Base-by-base conservation (phyloP, 2,113 vertebrate species). In the Enhydra lutris region DNA sequence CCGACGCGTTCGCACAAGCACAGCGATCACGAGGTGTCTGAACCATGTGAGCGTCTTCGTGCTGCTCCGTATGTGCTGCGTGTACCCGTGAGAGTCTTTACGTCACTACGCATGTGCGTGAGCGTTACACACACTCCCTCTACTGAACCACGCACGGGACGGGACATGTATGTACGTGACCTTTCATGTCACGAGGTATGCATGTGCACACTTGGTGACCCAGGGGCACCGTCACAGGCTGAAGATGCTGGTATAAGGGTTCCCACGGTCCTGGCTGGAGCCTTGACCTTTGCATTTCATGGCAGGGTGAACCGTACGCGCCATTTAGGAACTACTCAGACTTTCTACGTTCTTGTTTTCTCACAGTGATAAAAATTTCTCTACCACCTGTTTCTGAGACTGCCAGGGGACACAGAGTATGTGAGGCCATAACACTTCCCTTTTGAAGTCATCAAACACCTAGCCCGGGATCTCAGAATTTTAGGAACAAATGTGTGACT, bases 91-190 rank as follows among this genome's bases (percentile, higher is more conserved):
- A 20, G 29, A 10, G 63, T 31, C 79, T 80, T 15, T 1, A 14
- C 31, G 29, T 15, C 76, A 4, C 5, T 7, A 0, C 6, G 7
- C 3, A 3, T 18, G 1, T 8, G 7, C 3, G 4, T 2, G 15
- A 5, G 34, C 21, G 2, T 3, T 1, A 6, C 1, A 1, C 0
- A 15, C 3, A 9, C 42, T 29, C 5, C 29, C 87, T 12, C 39
- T 20, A 17, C 65, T 13, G 2, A 1, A 26, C 67, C 59, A 17
- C 5, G 12, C 11, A 8, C 1, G 24, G 2, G 8, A 57, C 12
- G 13, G 7, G 9, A 50, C 42, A 42, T 8, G 47, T 10, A 24
- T 10, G 4, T 3, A 11, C 29, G 34, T 34, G 20, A 3, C 2
- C 36, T 29, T 29, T 9, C 29, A 39, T 42, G 11, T 42, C 4